Conservation (phyloP, 2,113 vertebrate genomes). For the Cricetomys ansorgei region DNA sequence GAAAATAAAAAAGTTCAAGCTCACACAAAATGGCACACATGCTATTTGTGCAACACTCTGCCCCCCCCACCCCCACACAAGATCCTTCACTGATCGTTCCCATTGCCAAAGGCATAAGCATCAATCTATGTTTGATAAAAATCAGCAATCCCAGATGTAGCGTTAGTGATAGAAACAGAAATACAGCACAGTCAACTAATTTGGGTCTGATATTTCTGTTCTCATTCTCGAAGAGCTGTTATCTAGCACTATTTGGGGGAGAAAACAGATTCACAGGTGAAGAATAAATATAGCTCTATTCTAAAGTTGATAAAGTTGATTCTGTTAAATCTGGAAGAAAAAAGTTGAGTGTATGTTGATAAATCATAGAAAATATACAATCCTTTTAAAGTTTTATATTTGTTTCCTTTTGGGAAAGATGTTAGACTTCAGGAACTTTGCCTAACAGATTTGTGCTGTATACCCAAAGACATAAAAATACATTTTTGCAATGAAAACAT, state of each 20-base stretch:
- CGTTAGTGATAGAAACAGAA: background rate
- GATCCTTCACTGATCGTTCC: background rate
- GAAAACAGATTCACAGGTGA: background rate
- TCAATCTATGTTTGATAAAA: constrained; percentile 32
- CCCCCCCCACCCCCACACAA: background rate
- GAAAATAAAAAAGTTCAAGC: background rate
- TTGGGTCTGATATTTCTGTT: background rate
- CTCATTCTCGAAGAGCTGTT: background rate
- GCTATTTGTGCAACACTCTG: background rate
- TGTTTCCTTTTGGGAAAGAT: background rate
- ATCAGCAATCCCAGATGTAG: background rate
- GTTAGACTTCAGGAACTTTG: constrained; percentile 19
- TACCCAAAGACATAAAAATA: background rate
- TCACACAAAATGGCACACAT: constrained; percentile 30
- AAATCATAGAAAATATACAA: background rate
- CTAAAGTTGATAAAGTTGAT: background rate
- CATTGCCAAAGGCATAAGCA: background rate
- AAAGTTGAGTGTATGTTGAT: background rate
- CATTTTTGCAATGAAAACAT: background rate
- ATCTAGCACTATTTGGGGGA: background rate
- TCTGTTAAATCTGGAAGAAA: background rate
- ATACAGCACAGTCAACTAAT: background rate
- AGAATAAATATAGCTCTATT: background rate
- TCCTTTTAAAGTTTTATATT: background rate
- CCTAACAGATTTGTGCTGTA: constrained; percentile 4